Evolutionary conservation across 2,113 vertebrate species (phyloP), one percentile per base, ranked within the genome.

Genomic region (Dasyprocta punctata): DNA sequence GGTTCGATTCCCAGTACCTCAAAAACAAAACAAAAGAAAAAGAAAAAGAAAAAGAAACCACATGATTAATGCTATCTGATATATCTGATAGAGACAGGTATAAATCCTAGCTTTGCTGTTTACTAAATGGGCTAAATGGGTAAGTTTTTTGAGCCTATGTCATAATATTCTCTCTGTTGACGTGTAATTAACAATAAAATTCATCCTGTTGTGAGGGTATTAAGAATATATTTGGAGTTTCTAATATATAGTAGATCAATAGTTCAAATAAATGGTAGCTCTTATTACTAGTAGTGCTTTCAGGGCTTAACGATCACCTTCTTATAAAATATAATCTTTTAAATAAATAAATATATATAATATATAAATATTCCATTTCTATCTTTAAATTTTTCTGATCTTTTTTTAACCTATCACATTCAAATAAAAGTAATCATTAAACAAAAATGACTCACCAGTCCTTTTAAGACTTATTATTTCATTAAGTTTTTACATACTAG

Each of bases 401-500:
- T 16, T 91, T 88, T 52, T 92, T 56, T 86, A 88, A 88, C 10
- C 36, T 75, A 16, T 52, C 56, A 86, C 52, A 61, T 60, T 93
- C 93, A 89, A 91, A 65, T 89, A 77, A 71, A 26, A 89, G 44
- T 92, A 78, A n/a, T 11, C 47, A 80, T 36, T 84, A 94, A 65
- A 30, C 7, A n/a, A 78, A 92, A 84, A 5, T 11, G 41, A 87
- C 47, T 86, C 30, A 19, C 58, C 12, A 69, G 63, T 82, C 71
- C 56, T 94, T 65, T 95, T 44, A 78, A 93, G 47, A 61, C 22
- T 52, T 28, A 36, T 83, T 71, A 94, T 82, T 95, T 94, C 19
- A 77, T 33, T 41, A 56, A 20, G 75, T 36, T 38, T 96, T 85
- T 89, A 73, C 36, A 10, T 61, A 12, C 7, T 22, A 56, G 87